Base-by-base conservation (phyloP, 2,888 invertebrate genomes). In the Drosophila lutescens region DNA sequence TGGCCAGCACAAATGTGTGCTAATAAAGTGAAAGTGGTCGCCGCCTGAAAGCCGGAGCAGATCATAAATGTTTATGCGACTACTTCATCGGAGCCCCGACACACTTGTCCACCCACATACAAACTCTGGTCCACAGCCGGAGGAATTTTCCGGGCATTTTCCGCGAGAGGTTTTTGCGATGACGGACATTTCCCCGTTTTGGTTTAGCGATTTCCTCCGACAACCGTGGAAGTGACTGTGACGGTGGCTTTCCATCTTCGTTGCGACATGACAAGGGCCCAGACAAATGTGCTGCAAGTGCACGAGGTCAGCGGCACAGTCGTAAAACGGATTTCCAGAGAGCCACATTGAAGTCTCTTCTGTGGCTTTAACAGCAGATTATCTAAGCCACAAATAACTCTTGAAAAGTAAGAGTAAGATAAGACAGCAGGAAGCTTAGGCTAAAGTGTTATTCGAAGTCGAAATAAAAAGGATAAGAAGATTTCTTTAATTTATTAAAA, bases 41-140 rank as follows among this genome's bases (percentile, higher is more conserved):
- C 65, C 38, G 59, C 49, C 40, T 12, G 51, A 49, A 54, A 62
- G 62, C 74, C 58, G 67, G 56, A 54, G 41, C 69, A 54, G 77
- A 79, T 80, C 70, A 71, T 85, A 74, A 77, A 82, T 77, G 77
- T 85, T 73, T 68, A 81, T 79, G 74, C 53, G 49, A 20, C 68
- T 47, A 50, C 60, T 73, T 66, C 60, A 57, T 23, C 63, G 36
- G 30, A 32, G 17, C 59, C 41, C 54, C 60, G 80, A 51, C 44
- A 43, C 32, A 65, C 61, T 74, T 79, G 60, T 53, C 65, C 50
- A 20, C 38, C 51, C 26, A 34, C 49, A 44, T 1, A 23, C 23
- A 23, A 36, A 15, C 8, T 15, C 36, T n/a, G 60, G 26, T 38
- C 12, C 53, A 13, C 30, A 34, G 34, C 12, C 34, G 34, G 34